A percentile compares a stretch with the other conserved stretches of the same genome.
These are phyloP conservation scores for Mystacides longicornis DNA, from an alignment of 2,888 invertebrate species.

Conservation along the genomic window DNA sequence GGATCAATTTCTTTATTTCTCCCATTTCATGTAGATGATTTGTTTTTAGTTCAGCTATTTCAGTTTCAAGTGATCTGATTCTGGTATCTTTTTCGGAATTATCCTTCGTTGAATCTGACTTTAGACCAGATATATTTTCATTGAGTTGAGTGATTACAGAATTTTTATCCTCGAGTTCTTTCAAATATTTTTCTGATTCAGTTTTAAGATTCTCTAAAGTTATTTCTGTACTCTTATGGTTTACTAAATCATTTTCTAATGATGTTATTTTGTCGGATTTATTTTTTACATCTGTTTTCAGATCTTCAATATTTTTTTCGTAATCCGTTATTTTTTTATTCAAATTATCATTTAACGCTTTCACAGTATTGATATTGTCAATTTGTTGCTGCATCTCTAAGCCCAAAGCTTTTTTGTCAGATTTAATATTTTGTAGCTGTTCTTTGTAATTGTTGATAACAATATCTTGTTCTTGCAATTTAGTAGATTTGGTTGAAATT, in stretches of 20 bases:
- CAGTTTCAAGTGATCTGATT: conserved; percentile 19
- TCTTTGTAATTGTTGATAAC: conserved; percentile 34
- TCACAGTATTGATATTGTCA: conserved; percentile 25
- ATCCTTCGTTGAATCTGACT: conserved; percentile 32
- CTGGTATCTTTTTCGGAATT: conserved; percentile 16
- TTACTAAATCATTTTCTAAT: conserved; percentile 37
- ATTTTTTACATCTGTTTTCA: conserved; percentile 27
- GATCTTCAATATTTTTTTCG: conserved; percentile 25
- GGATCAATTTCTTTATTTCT: conserved; percentile 18
- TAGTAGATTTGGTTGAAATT: conserved; percentile 40
- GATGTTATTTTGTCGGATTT: conserved; percentile 30
- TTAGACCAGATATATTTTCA: conserved; percentile 40
- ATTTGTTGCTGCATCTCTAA: conserved; percentile 16
- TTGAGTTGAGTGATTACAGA: conserved; percentile 30
- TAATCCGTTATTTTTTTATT: conserved; percentile 24
- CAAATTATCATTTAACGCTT: conserved; percentile 21
- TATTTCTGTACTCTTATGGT: conserved; percentile 32
- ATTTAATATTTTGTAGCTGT: conserved; percentile 27
- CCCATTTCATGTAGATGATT: conserved; percentile 18
- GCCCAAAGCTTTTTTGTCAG: conserved; percentile 14
- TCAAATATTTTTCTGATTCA: conserved; percentile 15
- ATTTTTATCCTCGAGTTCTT: conserved; percentile 23
- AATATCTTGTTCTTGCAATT: conserved; percentile 31
- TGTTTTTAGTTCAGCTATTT: conserved; percentile 18
- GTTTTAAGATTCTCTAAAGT: conserved; percentile 22